Conservation (phyloP, 2,113 vertebrate species). For the Penelope pileata region DNA sequence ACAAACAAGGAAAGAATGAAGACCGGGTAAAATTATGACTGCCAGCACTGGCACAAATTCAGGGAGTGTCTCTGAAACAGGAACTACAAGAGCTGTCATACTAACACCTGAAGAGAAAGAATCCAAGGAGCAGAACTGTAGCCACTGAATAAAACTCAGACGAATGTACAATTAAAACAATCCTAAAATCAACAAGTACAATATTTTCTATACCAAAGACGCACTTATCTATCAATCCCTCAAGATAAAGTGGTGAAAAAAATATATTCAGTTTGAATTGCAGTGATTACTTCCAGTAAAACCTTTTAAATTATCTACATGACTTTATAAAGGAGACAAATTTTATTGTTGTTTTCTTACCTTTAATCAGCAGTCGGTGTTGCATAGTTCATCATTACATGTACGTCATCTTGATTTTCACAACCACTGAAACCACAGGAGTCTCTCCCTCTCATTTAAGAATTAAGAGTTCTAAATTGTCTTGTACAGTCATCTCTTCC, state of each 20-base stretch:
- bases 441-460: not conserved
- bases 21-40: not conserved
- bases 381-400: slow-evolving; percentile 24
- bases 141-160: not conserved
- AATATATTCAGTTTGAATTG: not conserved
- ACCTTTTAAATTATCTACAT: not conserved
- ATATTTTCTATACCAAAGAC: not conserved
- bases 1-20: not conserved
- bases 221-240: not conserved
- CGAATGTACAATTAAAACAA: not conserved
- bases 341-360: slow-evolving; percentile 39
- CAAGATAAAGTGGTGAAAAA: not conserved
- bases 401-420: slow-evolving; percentile 26
- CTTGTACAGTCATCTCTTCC: not conserved
- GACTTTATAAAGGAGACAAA: not conserved
- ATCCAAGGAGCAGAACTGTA: not conserved
- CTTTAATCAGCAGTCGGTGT: slow-evolving; percentile 15
- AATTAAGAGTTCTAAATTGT: not conserved
- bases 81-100: not conserved
- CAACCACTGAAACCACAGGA: slow-evolving; percentile 33
- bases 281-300: not conserved
- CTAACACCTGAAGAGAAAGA: not conserved
- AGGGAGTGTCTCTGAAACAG: not conserved
- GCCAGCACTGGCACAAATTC: not conserved
- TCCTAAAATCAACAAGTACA: not conserved